Conservation (phyloP, 2,888 invertebrate genomes). For the Erebia palarica region DNA sequence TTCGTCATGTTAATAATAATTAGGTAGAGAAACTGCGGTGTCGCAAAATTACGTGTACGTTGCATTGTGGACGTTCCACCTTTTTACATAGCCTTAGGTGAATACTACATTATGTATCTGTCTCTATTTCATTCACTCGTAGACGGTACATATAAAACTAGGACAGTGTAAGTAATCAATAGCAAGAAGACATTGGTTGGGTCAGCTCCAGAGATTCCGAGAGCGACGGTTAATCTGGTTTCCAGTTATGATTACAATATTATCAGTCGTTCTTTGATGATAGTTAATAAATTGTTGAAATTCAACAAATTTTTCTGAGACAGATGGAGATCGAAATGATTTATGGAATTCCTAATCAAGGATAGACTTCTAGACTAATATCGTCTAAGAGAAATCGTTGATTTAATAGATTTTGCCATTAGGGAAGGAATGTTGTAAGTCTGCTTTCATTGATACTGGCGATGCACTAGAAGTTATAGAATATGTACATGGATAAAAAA, state of each 20-base stretch:
- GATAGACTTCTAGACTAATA: neutral
- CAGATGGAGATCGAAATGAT: neutral
- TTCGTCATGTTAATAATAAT: conserved; percentile 31
- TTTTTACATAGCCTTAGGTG: neutral
- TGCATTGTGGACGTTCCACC: conserved; percentile 22
- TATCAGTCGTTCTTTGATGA: too few species aligned
- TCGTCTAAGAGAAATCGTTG: conserved; percentile 9
- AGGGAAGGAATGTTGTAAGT: conserved; percentile 6
- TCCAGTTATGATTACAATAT: too few species aligned
- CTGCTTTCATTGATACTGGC: neutral
- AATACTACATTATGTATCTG: neutral
- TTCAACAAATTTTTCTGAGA: neutral
- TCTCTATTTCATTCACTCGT: neutral
- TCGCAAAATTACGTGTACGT: conserved; percentile 31
- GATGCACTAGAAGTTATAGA: neutral
- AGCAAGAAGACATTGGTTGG: neutral
- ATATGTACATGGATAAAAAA: neutral
- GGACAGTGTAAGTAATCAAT: conserved; percentile 1
- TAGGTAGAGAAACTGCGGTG: conserved; percentile 29
- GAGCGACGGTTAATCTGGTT: too few species aligned
- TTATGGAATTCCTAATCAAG: neutral
- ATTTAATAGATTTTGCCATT: conserved; percentile 10
- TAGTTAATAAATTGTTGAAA: too few species aligned
- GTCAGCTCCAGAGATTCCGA: neutral
- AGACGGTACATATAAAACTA: neutral